A percentile compares a stretch with the other conserved stretches of the same genome.
Conservation (phyloP, 2,113 vertebrate species). For the Equus quagga region DNA sequence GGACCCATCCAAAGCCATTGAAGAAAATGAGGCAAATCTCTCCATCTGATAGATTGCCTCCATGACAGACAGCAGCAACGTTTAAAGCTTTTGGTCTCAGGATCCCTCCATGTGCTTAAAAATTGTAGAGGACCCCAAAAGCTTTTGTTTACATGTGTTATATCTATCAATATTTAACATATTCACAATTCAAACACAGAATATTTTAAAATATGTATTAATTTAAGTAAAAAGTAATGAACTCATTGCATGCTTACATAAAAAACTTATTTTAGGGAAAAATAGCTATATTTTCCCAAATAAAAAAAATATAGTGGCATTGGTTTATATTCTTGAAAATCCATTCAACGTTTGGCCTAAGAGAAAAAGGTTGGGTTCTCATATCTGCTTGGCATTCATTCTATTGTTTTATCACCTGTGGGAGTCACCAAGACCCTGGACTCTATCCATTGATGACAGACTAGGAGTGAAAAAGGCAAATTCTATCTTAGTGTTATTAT, state of each 20-base stretch:
- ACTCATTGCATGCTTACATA: neutral
- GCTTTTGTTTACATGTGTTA: neutral
- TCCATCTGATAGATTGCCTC: neutral
- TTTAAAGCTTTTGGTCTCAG: neutral
- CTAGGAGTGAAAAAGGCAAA: neutral
- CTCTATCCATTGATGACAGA: neutral
- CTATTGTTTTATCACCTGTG: neutral
- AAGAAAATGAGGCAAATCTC: neutral
- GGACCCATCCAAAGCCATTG: neutral
- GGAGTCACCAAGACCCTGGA: neutral
- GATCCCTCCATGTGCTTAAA: neutral
- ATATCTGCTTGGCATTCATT: neutral
- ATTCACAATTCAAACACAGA: neutral
- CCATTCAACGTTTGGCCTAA: neutral
- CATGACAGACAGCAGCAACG: too few species aligned
- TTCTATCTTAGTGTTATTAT: neutral
- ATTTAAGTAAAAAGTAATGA: neutral
- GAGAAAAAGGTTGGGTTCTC: neutral
- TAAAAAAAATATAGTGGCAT: neutral
- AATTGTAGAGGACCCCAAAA: neutral
- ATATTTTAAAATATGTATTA: neutral
- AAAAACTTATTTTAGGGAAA: neutral
- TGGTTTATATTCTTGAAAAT: neutral
- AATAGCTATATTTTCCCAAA: neutral
- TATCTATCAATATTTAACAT: neutral